Conservation (phyloP, 2,113 vertebrate species). For the Pelusios castaneus region DNA sequence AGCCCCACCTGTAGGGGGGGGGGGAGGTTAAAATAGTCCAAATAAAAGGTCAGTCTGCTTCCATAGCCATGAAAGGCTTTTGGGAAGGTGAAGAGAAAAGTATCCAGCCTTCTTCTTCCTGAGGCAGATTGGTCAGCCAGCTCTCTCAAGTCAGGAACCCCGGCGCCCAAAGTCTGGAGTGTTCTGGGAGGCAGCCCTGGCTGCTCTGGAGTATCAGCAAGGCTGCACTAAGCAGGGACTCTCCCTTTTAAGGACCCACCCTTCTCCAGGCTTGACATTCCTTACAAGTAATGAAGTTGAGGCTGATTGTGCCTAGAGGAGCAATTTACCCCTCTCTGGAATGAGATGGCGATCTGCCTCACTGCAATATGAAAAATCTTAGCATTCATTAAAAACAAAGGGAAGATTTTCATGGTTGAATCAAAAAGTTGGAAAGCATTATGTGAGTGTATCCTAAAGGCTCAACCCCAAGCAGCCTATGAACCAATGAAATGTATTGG, state of each 20-base stretch:
- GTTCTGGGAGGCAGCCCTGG: background rate
- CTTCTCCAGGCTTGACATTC: background rate
- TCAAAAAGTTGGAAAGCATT: background rate
- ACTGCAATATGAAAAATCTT: background rate
- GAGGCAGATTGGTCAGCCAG: background rate
- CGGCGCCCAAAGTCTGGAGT: background rate
- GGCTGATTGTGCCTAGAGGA: background rate
- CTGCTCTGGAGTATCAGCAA: background rate
- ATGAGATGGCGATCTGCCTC: background rate
- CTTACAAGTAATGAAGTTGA: background rate
- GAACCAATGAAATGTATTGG: background rate
- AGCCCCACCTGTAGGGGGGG: background rate
- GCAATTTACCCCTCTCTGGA: background rate
- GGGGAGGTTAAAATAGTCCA: background rate
- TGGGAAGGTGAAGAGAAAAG: background rate
- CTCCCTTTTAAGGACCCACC: background rate
- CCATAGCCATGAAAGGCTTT: background rate
- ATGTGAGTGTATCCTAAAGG: background rate
- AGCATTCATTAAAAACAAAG: background rate
- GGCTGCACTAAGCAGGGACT: background rate
- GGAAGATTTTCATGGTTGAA: background rate
- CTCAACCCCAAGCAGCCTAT: conserved; percentile 1
- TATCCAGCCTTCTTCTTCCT: background rate
- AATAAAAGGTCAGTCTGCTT: background rate
- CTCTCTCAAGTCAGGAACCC: background rate